Percentiles rank a stretch among this genome's conserved stretches.
These are phyloP conservation scores for Myopa tessellatipennis DNA, from an alignment of 2,888 invertebrate genomes.

Conservation along the genomic window DNA sequence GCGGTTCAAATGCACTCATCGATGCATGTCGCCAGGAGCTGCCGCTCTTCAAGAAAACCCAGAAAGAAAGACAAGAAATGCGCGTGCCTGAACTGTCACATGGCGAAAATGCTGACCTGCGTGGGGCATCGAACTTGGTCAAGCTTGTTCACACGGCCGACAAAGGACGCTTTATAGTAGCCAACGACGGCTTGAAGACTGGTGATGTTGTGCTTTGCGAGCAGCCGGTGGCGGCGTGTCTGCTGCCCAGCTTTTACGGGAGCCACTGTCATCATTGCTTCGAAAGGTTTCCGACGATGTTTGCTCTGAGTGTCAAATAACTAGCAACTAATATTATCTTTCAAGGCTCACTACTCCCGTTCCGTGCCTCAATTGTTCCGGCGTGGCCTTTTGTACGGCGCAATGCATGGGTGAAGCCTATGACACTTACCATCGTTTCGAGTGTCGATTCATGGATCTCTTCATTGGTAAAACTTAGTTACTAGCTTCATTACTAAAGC, in stretches of 20 bases:
- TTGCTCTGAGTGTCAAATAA: neutral
- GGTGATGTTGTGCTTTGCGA: conserved; percentile 82
- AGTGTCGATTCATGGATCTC: conserved; percentile 80
- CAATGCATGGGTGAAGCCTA: conserved; percentile 76
- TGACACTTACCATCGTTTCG: conserved; percentile 77
- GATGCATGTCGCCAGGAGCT: conserved; percentile 69
- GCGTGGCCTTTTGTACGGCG: conserved; percentile 80
- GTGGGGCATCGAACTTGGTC: conserved; percentile 73
- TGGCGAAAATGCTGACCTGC: conserved; percentile 71
- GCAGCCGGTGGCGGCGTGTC: conserved; percentile 78
- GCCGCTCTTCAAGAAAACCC: conserved; percentile 55
- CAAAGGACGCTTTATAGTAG: conserved; percentile 79
- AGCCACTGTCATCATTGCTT: conserved; percentile 87
- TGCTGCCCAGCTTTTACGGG: conserved; percentile 79
- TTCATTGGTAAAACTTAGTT: conserved; percentile 73
- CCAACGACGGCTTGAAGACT: conserved; percentile 70
- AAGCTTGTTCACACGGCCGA: conserved; percentile 72
- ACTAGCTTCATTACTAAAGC: too few species aligned
- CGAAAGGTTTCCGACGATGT: conserved; percentile 70
- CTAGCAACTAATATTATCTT: neutral
- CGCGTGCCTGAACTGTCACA: conserved; percentile 66
- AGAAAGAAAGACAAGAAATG: conserved; percentile 40
- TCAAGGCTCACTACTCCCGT: conserved; percentile 74
- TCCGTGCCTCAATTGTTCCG: conserved; percentile 79
- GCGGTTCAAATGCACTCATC: conserved; percentile 68